These are phyloP conservation scores for Phymastichus coffea DNA, from an alignment of 1,140 invertebrate genomes.

Conservation along the genomic window DNA sequence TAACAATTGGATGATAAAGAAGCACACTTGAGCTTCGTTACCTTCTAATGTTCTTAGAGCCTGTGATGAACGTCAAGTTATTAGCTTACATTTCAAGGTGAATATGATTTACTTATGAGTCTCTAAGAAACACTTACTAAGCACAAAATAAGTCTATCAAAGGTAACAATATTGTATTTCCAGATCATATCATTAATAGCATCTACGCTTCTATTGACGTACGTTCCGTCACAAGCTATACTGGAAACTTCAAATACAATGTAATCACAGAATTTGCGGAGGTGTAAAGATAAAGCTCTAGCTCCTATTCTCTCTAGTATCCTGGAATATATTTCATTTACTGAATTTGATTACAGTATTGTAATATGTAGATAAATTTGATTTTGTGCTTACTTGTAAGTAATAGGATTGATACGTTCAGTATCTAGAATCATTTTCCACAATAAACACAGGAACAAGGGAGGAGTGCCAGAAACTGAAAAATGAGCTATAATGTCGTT, in stretches of 20 bases:
- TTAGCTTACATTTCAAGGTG: constrained; percentile 11
- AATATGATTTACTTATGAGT: background rate
- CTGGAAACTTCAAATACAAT: constrained; percentile 89
- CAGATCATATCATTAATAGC: constrained; percentile 96
- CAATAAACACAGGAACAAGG: constrained; percentile 84
- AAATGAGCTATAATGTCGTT: constrained; percentile 97
- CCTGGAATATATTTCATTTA: constrained; percentile 57
- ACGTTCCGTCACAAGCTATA: constrained; percentile 76
- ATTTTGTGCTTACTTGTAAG: constrained; percentile 77
- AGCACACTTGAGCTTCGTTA: constrained; percentile 91
- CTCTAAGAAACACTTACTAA: constrained; percentile 61
- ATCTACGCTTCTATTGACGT: constrained; percentile 91
- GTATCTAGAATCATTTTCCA: constrained; percentile 97
- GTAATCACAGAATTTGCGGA: constrained; percentile 94
- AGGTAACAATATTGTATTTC: constrained; percentile 95
- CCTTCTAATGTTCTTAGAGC: constrained; percentile 88
- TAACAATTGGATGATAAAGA: constrained; percentile 91
- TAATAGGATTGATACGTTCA: constrained; percentile 87
- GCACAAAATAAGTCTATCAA: constrained; percentile 88
- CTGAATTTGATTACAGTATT: too few relatives aligned
- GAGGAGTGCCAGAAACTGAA: constrained; percentile 83
- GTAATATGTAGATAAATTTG: background rate
- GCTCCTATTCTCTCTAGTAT: constrained; percentile 93
- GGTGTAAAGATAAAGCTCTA: constrained; percentile 82
- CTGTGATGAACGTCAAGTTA: constrained; percentile 48